These are phyloP conservation scores for Eleginops maclovinus DNA, from an alignment of 2,113 vertebrate genomes.

Conservation along the genomic window DNA sequence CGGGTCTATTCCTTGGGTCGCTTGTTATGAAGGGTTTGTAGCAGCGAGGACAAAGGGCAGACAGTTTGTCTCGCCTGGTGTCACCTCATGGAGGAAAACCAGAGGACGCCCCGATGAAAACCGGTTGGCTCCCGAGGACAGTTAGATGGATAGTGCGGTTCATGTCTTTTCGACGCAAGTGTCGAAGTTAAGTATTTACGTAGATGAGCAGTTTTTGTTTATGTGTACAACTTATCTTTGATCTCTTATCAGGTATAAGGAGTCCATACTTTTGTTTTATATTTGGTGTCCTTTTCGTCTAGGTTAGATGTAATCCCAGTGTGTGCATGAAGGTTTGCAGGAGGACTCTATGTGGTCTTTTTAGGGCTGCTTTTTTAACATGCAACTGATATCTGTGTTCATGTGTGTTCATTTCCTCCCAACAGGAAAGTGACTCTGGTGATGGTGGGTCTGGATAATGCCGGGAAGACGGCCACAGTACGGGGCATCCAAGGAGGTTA, in stretches of 20 bases:
- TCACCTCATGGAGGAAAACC: background rate
- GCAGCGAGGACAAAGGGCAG: background rate
- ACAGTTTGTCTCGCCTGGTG: background rate
- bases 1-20: conserved; percentile 1
- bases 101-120: conserved; percentile 61
- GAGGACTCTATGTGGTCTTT: too few relatives aligned
- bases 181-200: conserved; percentile 78
- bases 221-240: background rate
- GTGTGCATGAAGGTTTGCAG: background rate
- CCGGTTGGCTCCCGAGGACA: conserved; percentile 73
- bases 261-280: too few relatives aligned
- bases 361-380: too few relatives aligned
- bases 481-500: conserved; percentile 97
- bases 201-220: background rate
- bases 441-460: conserved; percentile 98
- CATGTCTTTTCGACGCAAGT: conserved; percentile 77
- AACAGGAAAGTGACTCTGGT: conserved; percentile 95
- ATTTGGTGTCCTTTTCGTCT: too few relatives aligned
- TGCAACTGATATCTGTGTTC: background rate
- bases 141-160: conserved; percentile 77
- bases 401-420: background rate
- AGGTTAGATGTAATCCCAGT: too few relatives aligned
- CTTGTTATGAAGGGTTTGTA: conserved; percentile 11
- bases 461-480: conserved; percentile 93
- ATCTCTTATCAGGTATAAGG: background rate